Evolutionary conservation across 2,797 vertebrate species (phyloP).

Genomic region (Orestias chungarensis): DNA sequence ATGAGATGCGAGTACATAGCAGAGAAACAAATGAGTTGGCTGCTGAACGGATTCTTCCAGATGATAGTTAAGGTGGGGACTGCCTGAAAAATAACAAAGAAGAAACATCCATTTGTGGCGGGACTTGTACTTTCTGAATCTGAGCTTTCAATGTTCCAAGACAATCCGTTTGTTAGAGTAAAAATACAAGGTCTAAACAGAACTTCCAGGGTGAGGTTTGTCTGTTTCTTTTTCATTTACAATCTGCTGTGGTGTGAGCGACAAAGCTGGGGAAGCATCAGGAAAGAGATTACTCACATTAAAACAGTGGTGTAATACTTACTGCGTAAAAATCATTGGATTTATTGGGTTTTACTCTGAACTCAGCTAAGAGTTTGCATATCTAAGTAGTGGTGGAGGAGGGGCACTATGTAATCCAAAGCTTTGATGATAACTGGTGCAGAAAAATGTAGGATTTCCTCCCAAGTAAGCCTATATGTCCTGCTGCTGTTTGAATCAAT

Average conservation of each 20-base stretch:
- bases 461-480: background rate
- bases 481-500: slow-evolving; percentile 1
- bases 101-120: slow-evolving; percentile 2
- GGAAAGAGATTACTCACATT: slow-evolving; percentile 10
- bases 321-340: slow-evolving; percentile 37
- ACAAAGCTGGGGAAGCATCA: slow-evolving; percentile 9
- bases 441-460: slow-evolving; percentile 14
- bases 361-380: slow-evolving; percentile 5
- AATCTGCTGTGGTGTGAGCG: slow-evolving; percentile 12
- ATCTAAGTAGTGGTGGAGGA: background rate
- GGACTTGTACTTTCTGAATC: slow-evolving; percentile 1
- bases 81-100: slow-evolving; percentile 11
- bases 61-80: slow-evolving; percentile 11
- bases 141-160: slow-evolving; percentile 8
- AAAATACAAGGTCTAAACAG: slow-evolving; percentile 10
- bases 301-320: slow-evolving; percentile 24
- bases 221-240: slow-evolving; percentile 24
- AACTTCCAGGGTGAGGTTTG: background rate
- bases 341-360: slow-evolving; percentile 15
- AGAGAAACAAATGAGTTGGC: slow-evolving; percentile 29
- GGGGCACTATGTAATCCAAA: slow-evolving; percentile 17
- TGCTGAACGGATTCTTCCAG: slow-evolving; percentile 17
- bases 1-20: slow-evolving; percentile 34
- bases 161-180: slow-evolving; percentile 5
- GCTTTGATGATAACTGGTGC: slow-evolving; percentile 43